A percentile compares a stretch with the other conserved stretches of the same genome.
Evolutionary conservation across 37 sponge, comb jelly and placozoan genomes (phyloP).

Genomic region (Oopsacas minuta): DNA sequence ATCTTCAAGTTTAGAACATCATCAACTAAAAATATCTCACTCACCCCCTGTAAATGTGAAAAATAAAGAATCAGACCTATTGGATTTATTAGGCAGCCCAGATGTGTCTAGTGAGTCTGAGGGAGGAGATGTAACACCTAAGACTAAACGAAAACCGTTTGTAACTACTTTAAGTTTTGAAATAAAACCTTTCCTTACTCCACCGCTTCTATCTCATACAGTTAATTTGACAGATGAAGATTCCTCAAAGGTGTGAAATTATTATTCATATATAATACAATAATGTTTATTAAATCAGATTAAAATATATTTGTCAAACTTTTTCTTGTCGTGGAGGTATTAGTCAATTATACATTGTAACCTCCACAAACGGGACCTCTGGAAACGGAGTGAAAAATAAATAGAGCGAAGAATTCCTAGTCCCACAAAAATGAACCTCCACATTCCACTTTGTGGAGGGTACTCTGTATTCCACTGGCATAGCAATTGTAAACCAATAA

Average conservation of each 20-base stretch:
- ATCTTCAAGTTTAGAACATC: not conserved
- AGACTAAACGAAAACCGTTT: not conserved
- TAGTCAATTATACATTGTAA: too few relatives aligned
- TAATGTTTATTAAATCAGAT: not conserved
- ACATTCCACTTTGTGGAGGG: too few relatives aligned
- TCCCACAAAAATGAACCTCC: too few relatives aligned
- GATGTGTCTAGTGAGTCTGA: not conserved
- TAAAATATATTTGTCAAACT: too few relatives aligned
- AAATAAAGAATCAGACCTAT: not conserved
- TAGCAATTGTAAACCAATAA: too few relatives aligned
- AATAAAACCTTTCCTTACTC: not conserved
- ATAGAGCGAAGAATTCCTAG: too few relatives aligned
- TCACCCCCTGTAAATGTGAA: not conserved
- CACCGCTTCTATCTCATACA: not conserved
- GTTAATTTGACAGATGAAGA: not conserved
- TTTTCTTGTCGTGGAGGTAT: too few relatives aligned
- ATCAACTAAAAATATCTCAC: not conserved
- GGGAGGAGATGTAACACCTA: not conserved
- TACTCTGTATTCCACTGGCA: too few relatives aligned
- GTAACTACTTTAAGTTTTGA: not conserved
- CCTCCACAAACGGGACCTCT: too few relatives aligned
- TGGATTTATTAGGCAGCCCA: not conserved
- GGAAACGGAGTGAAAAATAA: too few relatives aligned
- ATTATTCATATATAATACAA: not conserved
- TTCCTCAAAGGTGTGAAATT: not conserved